These are phyloP conservation scores for Xyliphius kryptos DNA, from an alignment of 2,113 vertebrate species.

Conservation along the genomic window DNA sequence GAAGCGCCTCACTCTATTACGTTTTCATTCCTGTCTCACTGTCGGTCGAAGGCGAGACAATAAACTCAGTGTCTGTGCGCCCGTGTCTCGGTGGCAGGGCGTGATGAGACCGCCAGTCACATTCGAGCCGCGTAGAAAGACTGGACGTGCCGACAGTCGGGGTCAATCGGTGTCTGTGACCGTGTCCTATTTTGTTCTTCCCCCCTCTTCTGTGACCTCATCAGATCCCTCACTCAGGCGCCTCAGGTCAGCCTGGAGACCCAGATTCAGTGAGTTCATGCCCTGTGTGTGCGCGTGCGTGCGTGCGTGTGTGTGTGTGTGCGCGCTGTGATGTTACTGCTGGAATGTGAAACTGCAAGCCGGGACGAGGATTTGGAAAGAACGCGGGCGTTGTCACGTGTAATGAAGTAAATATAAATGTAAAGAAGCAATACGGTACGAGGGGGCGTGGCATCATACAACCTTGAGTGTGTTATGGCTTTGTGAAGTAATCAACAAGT, in stretches of 20 bases:
- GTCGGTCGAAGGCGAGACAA: conserved; percentile 19
- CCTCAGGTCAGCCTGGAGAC: conserved; percentile 66
- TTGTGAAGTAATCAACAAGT: no score
- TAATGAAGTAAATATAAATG: no score
- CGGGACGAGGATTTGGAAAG: no score
- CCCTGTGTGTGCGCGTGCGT: conserved; percentile 17
- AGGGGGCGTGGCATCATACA: no score
- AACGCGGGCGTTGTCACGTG: no score
- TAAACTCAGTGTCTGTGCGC: conserved; percentile 29
- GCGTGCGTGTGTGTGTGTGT: conserved; percentile 4
- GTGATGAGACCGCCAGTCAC: conserved; percentile 28
- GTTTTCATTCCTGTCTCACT: neutral
- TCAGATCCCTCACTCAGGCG: conserved; percentile 70
- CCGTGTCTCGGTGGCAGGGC: conserved; percentile 35
- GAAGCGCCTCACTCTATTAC: neutral
- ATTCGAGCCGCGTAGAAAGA: neutral
- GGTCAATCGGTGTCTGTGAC: conserved; percentile 49
- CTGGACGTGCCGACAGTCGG: conserved; percentile 11
- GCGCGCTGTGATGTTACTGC: neutral
- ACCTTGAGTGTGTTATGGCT: no score
- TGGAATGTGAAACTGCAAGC: no score
- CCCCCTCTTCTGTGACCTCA: conserved; percentile 57
- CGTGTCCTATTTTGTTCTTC: conserved; percentile 13
- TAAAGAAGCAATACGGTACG: no score
- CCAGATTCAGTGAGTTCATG: conserved; percentile 58